phyloP scores from a whole-genome alignment of 2,888 invertebrate species.

The Mythimna lalbum region DNA sequence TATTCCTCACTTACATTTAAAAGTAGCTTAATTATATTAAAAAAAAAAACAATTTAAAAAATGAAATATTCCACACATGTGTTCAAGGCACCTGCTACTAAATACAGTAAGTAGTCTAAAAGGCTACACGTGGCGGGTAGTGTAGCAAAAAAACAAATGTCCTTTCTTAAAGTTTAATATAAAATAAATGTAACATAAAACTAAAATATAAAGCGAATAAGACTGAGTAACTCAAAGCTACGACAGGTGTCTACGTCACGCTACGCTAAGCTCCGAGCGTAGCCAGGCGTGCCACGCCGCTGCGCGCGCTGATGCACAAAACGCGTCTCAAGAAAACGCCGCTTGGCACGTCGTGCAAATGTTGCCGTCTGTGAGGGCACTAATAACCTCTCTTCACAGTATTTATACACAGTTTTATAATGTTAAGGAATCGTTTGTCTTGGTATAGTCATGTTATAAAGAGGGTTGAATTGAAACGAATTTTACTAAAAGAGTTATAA shows the following conservation, averaged over 20 bases:
- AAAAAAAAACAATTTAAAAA: not conserved
- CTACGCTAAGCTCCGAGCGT: constrained; percentile 54
- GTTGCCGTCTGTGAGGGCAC: constrained; percentile 36
- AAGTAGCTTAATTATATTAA: too few species aligned
- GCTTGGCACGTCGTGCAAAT: constrained; percentile 42
- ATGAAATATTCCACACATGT: not conserved
- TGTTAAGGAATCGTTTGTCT: too few species aligned
- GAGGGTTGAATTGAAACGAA: too few species aligned
- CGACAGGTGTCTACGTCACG: constrained; percentile 54
- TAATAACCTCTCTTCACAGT: constrained; percentile 36
- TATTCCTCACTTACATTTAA: too few species aligned
- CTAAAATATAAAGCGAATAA: constrained; percentile 26
- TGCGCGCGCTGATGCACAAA: constrained; percentile 61
- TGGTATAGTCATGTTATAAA: too few species aligned
- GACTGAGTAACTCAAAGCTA: constrained; percentile 44
- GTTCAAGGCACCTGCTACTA: not conserved
- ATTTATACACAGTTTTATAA: constrained; percentile 21
- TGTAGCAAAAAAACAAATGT: not conserved
- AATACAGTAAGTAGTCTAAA: not conserved
- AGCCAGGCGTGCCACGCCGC: constrained; percentile 46
- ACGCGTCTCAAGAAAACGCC: constrained; percentile 44
- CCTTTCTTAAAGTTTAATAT: not conserved
- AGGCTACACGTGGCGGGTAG: not conserved
- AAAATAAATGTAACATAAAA: not conserved
- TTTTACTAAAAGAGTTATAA: too few species aligned